A percentile compares a stretch with the other conserved stretches of the same genome.
phyloP scores from a whole-genome alignment of 1,140 invertebrate genomes.

The Caenorhabditis brenneri region DNA sequence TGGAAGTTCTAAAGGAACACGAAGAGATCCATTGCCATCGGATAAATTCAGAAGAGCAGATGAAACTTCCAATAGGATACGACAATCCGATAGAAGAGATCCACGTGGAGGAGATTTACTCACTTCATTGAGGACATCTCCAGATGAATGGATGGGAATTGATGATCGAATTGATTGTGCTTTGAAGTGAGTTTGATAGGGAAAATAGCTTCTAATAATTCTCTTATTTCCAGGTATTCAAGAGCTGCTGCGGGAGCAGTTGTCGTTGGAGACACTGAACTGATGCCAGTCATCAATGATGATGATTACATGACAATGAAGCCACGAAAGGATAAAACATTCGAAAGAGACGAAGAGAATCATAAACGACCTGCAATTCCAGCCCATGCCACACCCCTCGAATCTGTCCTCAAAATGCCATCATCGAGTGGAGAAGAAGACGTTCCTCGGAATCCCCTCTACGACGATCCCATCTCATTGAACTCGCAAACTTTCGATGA shows the following conservation, averaged over 20 bases:
- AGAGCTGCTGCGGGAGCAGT: slow-evolving; percentile 23
- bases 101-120: slow-evolving; percentile 24
- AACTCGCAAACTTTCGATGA: slow-evolving; percentile 17
- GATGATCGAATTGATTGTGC: slow-evolving; percentile 37
- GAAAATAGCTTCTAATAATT: background rate
- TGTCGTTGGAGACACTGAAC: slow-evolving; percentile 38
- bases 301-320: slow-evolving; percentile 59
- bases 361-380: background rate
- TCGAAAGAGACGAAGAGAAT: background rate
- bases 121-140: slow-evolving; percentile 16
- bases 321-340: slow-evolving; percentile 47
- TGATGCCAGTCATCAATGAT: slow-evolving; percentile 50
- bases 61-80: background rate
- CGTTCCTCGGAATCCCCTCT: background rate
- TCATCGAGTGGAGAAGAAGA: slow-evolving; percentile 8
- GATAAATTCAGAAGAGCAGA: slow-evolving; percentile 3
- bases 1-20: slow-evolving; percentile 7
- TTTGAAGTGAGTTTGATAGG: background rate
- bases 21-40: slow-evolving; percentile 7
- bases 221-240: slow-evolving; percentile 22
- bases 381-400: background rate
- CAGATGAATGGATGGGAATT: slow-evolving; percentile 49
- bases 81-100: background rate
- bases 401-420: background rate
- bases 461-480: slow-evolving; percentile 26